phyloP scores from a whole-genome alignment of 2,113 vertebrate species.

The Empidonax traillii region DNA sequence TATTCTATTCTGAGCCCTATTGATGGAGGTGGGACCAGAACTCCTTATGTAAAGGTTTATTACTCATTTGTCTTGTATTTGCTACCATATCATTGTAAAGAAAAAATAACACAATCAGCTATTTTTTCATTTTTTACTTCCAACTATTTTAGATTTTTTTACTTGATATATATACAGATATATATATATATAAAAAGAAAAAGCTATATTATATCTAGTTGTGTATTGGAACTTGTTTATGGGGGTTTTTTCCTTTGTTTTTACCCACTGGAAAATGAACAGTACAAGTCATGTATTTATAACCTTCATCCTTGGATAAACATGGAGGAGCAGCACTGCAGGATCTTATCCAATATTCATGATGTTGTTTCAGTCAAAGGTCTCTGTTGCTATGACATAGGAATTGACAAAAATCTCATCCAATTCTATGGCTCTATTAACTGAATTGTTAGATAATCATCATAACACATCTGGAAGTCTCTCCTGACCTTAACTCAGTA shows the following conservation, averaged over 20 bases:
- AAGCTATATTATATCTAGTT: constrained; percentile 72
- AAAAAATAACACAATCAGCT: constrained; percentile 59
- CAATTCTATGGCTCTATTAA: constrained; percentile 12
- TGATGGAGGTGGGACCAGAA: constrained; percentile 68
- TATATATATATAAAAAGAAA: constrained; percentile 63
- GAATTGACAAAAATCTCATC: constrained; percentile 52
- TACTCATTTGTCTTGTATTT: constrained; percentile 69
- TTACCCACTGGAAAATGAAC: constrained; percentile 41
- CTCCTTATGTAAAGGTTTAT: constrained; percentile 58
- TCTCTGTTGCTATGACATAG: constrained; percentile 39
- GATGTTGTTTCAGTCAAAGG: constrained; percentile 40
- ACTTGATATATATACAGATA: constrained; percentile 71
- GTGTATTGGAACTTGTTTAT: constrained; percentile 66
- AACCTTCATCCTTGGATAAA: constrained; percentile 42
- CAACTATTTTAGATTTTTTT: constrained; percentile 75
- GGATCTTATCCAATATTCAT: constrained; percentile 48
- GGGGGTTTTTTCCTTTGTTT: constrained; percentile 5
- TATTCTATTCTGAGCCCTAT: constrained; percentile 62
- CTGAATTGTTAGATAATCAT: constrained; percentile 52
- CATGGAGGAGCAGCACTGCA: neutral
- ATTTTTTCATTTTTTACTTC: constrained; percentile 79
- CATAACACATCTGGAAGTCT: constrained; percentile 26
- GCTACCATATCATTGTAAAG: constrained; percentile 79
- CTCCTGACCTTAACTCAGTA: constrained; percentile 23
- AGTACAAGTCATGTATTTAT: constrained; percentile 36